Percentiles rank a stretch among this genome's conserved stretches.
phyloP scores from a whole-genome alignment of 35 echinoderm and acorn worm species.

The Apostichopus californicus region DNA sequence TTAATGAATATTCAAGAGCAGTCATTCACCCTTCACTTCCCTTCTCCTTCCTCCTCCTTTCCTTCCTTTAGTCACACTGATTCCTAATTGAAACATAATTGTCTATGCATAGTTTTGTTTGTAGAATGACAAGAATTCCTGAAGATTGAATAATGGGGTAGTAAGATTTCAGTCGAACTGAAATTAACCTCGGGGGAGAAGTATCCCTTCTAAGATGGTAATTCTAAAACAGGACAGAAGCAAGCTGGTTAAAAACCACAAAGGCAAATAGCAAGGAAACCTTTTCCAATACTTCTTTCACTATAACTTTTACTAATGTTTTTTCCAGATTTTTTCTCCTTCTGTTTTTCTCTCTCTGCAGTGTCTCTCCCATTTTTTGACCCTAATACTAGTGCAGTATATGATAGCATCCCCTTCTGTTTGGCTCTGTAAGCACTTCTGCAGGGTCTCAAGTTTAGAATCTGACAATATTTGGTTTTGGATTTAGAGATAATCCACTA shows the following conservation, averaged over 20 bases:
- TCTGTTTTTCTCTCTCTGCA: not conserved
- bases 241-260: not conserved
- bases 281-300: not conserved
- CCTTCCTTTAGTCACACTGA: not conserved
- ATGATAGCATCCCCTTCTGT: not conserved
- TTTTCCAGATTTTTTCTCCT: not conserved
- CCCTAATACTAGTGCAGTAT: not conserved
- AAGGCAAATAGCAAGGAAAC: not conserved
- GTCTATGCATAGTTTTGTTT: not conserved
- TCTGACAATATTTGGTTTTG: constrained; percentile 38
- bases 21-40: not conserved
- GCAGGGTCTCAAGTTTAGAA: constrained; percentile 21
- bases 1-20: not conserved
- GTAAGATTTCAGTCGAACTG: not conserved
- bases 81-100: constrained; percentile 12
- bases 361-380: not conserved
- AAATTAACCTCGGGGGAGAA: constrained; percentile 28
- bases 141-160: not conserved
- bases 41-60: not conserved
- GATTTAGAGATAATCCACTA: constrained; percentile 19
- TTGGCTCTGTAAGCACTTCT: not conserved
- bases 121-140: constrained; percentile 29
- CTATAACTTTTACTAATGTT: not conserved
- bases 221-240: constrained; percentile 31
- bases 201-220: not conserved